Percentiles rank a stretch among this genome's conserved stretches.
phyloP scores from a whole-genome alignment of 2,113 vertebrate species.

The Chrysochloris asiatica region DNA sequence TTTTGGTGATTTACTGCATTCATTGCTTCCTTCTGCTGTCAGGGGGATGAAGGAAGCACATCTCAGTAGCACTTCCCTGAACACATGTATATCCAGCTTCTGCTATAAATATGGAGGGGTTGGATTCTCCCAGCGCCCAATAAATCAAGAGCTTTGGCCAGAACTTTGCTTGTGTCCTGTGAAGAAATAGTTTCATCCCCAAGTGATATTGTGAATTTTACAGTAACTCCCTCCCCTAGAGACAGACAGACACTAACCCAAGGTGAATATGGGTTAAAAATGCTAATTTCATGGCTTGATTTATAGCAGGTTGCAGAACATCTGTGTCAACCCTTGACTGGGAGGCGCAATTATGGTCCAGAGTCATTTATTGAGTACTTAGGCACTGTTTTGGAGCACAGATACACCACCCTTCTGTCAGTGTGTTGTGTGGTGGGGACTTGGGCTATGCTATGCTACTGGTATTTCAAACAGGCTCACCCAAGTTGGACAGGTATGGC shows the following conservation, averaged over 20 bases:
- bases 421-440: not conserved
- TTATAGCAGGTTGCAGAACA: constrained; percentile 60
- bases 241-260: constrained; percentile 53
- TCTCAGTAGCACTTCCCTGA: constrained; percentile 86
- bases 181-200: constrained; percentile 47
- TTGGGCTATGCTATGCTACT: not conserved
- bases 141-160: constrained; percentile 84
- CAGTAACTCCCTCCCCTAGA: not conserved
- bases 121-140: constrained; percentile 77
- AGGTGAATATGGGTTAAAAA: constrained; percentile 65
- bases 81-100: constrained; percentile 81
- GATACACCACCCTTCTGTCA: not conserved
- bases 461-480: not conserved
- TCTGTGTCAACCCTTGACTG: constrained; percentile 36
- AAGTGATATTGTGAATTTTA: constrained; percentile 44
- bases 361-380: not conserved
- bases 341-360: no score
- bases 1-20: constrained; percentile 84
- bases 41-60: constrained; percentile 84
- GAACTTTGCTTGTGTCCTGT: constrained; percentile 71
- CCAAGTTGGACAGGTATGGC: not conserved
- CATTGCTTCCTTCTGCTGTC: constrained; percentile 86
- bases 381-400: constrained; percentile 11
- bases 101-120: constrained; percentile 82
- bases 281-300: constrained; percentile 66